Evolutionary conservation across 2,113 vertebrate species (phyloP).

Genomic region (Misgurnus mizolepis): DNA sequence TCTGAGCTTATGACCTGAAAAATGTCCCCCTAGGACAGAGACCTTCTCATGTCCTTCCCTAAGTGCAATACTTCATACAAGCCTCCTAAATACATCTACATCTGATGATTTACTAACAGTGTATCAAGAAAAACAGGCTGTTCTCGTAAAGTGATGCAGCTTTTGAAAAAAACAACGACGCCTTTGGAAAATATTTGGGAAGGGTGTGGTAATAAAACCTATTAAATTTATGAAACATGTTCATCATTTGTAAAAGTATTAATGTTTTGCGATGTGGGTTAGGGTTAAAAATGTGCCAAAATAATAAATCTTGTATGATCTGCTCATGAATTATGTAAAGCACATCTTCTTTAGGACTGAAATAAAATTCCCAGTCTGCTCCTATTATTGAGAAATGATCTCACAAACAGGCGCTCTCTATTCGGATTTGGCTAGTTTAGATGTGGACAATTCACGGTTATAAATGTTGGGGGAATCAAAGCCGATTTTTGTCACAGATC

Average conservation of each 20-base stretch:
- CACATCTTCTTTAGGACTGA: neutral
- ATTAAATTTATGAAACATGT: neutral
- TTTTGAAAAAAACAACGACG: neutral
- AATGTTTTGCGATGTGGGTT: slow-evolving; percentile 22
- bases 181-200: neutral
- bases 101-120: neutral
- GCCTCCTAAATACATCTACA: neutral
- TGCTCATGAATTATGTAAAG: slow-evolving; percentile 39
- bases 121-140: neutral
- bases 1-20: slow-evolving; percentile 39
- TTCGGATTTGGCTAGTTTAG: slow-evolving; percentile 5
- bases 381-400: slow-evolving; percentile 34
- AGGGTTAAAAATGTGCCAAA: slow-evolving; percentile 17
- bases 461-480: slow-evolving; percentile 21
- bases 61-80: neutral
- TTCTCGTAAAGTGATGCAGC: neutral
- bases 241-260: slow-evolving; percentile 9
- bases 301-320: neutral
- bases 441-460: neutral
- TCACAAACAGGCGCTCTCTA: slow-evolving; percentile 4
- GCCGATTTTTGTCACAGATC: slow-evolving; percentile 25
- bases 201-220: neutral
- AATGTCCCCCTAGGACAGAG: neutral
- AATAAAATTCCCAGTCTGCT: slow-evolving; percentile 27
- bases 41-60: slow-evolving; percentile 1